Percentiles rank a stretch among this genome's conserved stretches.
Evolutionary conservation across 2,113 vertebrate species (phyloP).

Genomic region (Eptesicus fuscus): DNA sequence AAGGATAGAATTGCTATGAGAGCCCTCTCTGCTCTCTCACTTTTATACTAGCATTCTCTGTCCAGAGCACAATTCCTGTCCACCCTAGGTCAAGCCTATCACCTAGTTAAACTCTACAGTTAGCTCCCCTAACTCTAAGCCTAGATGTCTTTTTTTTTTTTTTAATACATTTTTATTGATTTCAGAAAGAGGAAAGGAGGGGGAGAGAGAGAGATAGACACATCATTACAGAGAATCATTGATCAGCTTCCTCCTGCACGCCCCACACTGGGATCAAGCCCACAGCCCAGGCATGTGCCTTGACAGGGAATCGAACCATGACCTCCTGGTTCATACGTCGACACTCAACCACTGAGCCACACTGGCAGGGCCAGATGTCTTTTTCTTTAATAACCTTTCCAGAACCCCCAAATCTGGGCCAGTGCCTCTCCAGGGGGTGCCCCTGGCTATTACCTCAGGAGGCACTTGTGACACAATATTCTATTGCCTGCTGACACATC

Average conservation of each 20-base stretch:
- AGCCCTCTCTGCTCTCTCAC: background rate
- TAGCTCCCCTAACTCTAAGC: background rate
- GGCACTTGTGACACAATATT: too few relatives aligned
- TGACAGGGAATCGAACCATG: too few relatives aligned
- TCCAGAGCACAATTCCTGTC: background rate
- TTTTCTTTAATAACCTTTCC: background rate
- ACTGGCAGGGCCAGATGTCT: too few relatives aligned
- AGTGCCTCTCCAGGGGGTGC: background rate
- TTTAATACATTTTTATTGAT: too few relatives aligned
- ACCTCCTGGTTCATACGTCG: too few relatives aligned
- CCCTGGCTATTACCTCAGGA: background rate
- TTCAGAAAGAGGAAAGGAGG: too few relatives aligned
- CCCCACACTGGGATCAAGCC: too few relatives aligned
- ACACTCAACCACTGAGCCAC: too few relatives aligned
- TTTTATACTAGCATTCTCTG: background rate
- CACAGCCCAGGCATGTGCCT: too few relatives aligned
- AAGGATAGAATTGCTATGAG: background rate
- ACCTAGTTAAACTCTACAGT: background rate
- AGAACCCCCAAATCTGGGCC: background rate
- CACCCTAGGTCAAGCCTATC: background rate
- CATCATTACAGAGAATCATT: too few relatives aligned
- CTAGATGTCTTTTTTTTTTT: background rate
- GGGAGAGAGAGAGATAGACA: too few relatives aligned
- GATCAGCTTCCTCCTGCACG: too few relatives aligned
- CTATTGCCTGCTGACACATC: background rate